phyloP scores from a whole-genome alignment of 2,888 invertebrate genomes.

The Agrochola circellaris region DNA sequence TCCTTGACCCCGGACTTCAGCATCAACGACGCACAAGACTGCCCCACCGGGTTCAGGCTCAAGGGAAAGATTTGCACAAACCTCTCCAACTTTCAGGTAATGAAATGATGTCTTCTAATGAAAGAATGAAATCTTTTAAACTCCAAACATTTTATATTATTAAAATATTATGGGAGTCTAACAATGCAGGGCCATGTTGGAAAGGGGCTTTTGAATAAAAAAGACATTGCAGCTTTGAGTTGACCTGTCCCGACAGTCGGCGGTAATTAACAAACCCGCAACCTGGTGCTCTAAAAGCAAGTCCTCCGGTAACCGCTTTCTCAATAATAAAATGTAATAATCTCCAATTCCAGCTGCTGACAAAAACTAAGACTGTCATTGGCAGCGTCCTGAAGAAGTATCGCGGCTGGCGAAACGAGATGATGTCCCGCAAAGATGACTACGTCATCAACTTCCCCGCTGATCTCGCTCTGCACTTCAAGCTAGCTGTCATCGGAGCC shows the following conservation, averaged over 20 bases:
- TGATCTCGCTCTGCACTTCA: conserved; percentile 32
- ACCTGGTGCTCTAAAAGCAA: neutral
- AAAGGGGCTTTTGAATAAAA: neutral
- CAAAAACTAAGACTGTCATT: conserved; percentile 68
- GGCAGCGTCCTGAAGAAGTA: conserved; percentile 64
- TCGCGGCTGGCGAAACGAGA: conserved; percentile 34
- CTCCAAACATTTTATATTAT: too few relatives aligned
- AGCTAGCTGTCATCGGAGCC: conserved; percentile 16
- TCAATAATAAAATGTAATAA: neutral
- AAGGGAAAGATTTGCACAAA: conserved; percentile 66
- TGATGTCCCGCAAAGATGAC: conserved; percentile 42
- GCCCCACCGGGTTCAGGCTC: conserved; percentile 70
- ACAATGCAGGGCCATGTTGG: too few relatives aligned
- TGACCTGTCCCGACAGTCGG: neutral
- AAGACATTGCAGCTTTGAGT: neutral
- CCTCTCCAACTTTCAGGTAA: conserved; percentile 30
- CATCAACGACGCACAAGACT: conserved; percentile 74
- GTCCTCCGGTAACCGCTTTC: neutral
- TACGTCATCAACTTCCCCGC: conserved; percentile 29
- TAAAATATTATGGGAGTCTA: neutral
- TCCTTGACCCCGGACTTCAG: conserved; percentile 75
- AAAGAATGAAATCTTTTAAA: too few relatives aligned
- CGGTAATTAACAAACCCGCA: neutral
- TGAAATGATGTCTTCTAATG: too few relatives aligned
- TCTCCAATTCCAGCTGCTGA: conserved; percentile 69